Evolutionary conservation across 2,888 invertebrate species (phyloP).

Genomic region (Notodromas monacha): DNA sequence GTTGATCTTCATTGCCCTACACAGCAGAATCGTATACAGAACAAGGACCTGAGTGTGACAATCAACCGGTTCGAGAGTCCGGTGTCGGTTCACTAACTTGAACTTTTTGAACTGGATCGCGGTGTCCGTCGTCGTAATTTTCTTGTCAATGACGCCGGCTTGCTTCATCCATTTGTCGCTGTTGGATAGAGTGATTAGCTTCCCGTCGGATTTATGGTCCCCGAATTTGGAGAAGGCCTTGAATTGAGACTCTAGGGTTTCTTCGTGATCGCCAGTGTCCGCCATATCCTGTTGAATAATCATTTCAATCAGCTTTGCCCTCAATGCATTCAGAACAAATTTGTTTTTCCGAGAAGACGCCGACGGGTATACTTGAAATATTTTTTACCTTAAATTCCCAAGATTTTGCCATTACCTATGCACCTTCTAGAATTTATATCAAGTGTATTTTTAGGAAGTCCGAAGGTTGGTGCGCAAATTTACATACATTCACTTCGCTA

Average conservation of each 20-base stretch:
- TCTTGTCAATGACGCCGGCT: conserved; percentile 37
- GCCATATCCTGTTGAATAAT: no score
- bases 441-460: no score
- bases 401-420: no score
- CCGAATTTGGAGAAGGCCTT: conserved; percentile 56
- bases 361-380: no score
- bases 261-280: no score
- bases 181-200: conserved; percentile 49
- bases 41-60: background rate
- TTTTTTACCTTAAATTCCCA: no score
- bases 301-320: no score
- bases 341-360: no score
- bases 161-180: conserved; percentile 85
- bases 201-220: conserved; percentile 51
- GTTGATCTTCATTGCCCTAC: conserved; percentile 17
- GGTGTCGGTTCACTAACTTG: conserved; percentile 21
- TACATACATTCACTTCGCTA: no score
- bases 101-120: conserved; percentile 63
- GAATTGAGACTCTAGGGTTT: conserved; percentile 32
- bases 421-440: no score
- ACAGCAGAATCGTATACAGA: background rate
- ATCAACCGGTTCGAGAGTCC: background rate
- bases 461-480: no score
- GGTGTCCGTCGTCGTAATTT: conserved; percentile 58
- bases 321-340: no score